These are phyloP conservation scores for Patella pellucida DNA, from an alignment of 2,888 invertebrate species.

Conservation along the genomic window DNA sequence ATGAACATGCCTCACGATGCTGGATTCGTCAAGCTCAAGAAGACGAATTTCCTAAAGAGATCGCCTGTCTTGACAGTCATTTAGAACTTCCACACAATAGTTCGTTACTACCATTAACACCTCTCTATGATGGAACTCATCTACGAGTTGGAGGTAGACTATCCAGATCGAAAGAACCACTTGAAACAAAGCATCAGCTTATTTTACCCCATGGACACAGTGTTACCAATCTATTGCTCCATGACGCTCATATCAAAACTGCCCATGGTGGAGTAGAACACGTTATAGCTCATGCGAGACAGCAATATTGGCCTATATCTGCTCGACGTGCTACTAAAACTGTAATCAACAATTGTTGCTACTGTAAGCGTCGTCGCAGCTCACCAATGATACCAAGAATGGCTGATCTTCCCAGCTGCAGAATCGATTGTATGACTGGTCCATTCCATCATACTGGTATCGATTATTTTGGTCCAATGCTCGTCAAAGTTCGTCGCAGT, in stretches of 20 bases:
- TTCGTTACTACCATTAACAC: conserved; percentile 11
- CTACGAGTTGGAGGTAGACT: conserved; percentile 10
- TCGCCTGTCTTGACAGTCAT: not conserved
- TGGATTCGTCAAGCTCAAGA: too few species aligned
- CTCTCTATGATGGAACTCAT: conserved; percentile 13
- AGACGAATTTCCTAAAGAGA: conserved; percentile 7
- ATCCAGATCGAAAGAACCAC: not conserved
- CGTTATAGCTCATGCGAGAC: conserved; percentile 10
- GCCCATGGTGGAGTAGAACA: conserved; percentile 15
- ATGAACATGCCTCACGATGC: too few species aligned
- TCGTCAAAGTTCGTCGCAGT: conserved; percentile 16
- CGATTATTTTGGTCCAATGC: conserved; percentile 22
- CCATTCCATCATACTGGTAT: conserved; percentile 15
- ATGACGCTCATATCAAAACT: conserved; percentile 11
- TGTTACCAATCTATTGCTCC: not conserved
- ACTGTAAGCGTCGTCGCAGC: not conserved
- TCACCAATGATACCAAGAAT: not conserved
- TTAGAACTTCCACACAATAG: not conserved
- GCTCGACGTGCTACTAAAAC: not conserved
- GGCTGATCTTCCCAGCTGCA: conserved; percentile 21
- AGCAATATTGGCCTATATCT: conserved; percentile 10
- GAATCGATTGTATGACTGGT: conserved; percentile 1
- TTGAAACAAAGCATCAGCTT: conserved; percentile 15
- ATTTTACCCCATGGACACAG: not conserved
- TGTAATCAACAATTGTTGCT: not conserved